phyloP scores from a whole-genome alignment of 2,888 invertebrate genomes.

The Yponomeuta malinellus region DNA sequence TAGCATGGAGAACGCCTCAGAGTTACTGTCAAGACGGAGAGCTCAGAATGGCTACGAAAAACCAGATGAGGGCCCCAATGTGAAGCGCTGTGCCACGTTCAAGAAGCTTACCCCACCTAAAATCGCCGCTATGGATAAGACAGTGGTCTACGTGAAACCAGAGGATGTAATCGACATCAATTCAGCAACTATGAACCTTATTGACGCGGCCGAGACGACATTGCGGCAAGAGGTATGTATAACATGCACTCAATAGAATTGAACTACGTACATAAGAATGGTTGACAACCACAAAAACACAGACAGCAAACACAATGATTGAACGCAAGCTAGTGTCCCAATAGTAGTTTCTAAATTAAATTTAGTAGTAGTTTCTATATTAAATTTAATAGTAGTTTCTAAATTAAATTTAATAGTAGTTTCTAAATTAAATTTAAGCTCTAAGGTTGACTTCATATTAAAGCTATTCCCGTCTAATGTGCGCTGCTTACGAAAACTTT shows the following conservation, averaged over 20 bases:
- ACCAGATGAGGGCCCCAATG: conserved; percentile 12
- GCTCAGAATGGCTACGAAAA: conserved; percentile 41
- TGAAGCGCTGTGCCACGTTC: conserved; percentile 44
- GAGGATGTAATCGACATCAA: conserved; percentile 67
- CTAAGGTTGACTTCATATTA: background rate
- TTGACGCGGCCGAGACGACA: conserved; percentile 47
- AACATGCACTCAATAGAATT: background rate
- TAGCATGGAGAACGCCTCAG: conserved; percentile 63
- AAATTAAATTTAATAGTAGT: background rate
- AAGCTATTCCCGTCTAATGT: background rate
- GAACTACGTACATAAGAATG: background rate
- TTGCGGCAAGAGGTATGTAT: conserved; percentile 42
- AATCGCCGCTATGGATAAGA: conserved; percentile 47
- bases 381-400: background rate
- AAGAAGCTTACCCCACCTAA: conserved; percentile 50
- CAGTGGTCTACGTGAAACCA: conserved; percentile 50
- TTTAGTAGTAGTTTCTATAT: too few relatives aligned
- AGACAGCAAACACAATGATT: background rate
- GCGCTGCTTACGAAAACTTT: too few relatives aligned
- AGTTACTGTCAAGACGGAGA: conserved; percentile 57
- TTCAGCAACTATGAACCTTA: conserved; percentile 60
- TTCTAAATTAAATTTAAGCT: too few relatives aligned
- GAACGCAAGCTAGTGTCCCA: background rate
- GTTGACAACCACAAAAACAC: background rate
- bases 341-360: background rate